Conservation (phyloP, 2,113 vertebrate genomes). For the Peromyscus californicus region DNA sequence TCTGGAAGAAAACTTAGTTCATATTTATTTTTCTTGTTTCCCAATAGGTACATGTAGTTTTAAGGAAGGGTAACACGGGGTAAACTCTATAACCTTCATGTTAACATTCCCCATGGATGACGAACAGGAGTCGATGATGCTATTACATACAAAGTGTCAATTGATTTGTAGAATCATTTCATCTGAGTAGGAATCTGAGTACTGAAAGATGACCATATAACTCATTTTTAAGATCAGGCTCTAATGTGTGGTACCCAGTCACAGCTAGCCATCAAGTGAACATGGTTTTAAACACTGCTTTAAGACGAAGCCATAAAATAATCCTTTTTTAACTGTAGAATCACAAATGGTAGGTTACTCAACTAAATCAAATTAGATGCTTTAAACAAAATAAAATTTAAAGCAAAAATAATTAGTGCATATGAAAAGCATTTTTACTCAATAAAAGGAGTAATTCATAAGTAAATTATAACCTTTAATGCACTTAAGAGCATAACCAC, state of each 20-base stretch:
- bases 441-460: constrained; percentile 5
- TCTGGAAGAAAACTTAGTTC: constrained; percentile 44
- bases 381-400: constrained; percentile 66
- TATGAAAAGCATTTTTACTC: constrained; percentile 15
- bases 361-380: constrained; percentile 55
- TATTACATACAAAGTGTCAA: constrained; percentile 50
- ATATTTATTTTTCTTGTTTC: constrained; percentile 31
- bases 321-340: constrained; percentile 69
- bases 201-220: constrained; percentile 55
- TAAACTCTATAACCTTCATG: constrained; percentile 22
- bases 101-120: constrained; percentile 26
- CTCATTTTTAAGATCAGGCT: constrained; percentile 67
- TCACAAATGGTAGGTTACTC: constrained; percentile 48
- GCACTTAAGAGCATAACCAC: background rate
- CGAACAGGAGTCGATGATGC: background rate
- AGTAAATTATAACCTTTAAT: constrained; percentile 6
- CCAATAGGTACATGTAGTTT: constrained; percentile 42
- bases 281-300: constrained; percentile 68
- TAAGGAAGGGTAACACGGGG: constrained; percentile 14
- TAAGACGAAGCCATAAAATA: constrained; percentile 63
- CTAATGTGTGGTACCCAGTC: constrained; percentile 52
- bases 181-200: constrained; percentile 45
- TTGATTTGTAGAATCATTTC: constrained; percentile 63
- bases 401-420: constrained; percentile 19
- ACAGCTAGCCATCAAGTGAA: constrained; percentile 46